phyloP scores from a whole-genome alignment of 2,113 vertebrate genomes.

The Stictonetta naevosa region DNA sequence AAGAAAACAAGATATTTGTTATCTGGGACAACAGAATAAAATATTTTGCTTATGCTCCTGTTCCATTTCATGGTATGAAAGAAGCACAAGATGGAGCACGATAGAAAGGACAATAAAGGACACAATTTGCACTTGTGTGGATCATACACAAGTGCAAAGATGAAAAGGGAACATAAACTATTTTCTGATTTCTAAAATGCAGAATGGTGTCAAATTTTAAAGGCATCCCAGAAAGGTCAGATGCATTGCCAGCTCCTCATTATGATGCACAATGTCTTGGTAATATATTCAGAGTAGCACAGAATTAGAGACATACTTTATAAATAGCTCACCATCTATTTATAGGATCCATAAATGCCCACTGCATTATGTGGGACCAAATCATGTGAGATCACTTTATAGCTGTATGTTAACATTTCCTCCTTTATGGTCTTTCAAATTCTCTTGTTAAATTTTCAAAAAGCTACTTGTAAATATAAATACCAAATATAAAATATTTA shows the following conservation, averaged over 20 bases:
- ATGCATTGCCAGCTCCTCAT: not conserved
- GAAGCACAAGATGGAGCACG: not conserved
- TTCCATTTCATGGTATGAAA: not conserved
- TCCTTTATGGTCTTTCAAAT: conserved; percentile 27
- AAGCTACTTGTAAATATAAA: conserved; percentile 35
- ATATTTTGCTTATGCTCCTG: not conserved
- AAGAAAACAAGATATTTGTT: not conserved
- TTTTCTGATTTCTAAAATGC: not conserved
- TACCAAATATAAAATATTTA: conserved; percentile 60
- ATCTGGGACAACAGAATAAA: not conserved
- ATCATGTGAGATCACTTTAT: conserved; percentile 8
- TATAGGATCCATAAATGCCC: conserved; percentile 20
- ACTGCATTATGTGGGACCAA: not conserved
- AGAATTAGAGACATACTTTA: not conserved
- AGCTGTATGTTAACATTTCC: conserved; percentile 20
- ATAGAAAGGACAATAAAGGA: not conserved
- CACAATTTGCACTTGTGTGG: too few relatives aligned
- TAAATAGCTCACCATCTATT: conserved; percentile 36
- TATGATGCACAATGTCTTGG: not conserved
- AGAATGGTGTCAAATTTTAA: not conserved
- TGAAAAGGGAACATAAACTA: not conserved
- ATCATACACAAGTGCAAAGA: not conserved
- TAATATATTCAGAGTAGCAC: not conserved
- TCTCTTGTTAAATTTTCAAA: conserved; percentile 8
- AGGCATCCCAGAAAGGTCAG: not conserved